Evolutionary conservation across 2,113 vertebrate genomes (phyloP), one percentile per base, ranked within the genome.

Genomic region (Leiothrix lutea): DNA sequence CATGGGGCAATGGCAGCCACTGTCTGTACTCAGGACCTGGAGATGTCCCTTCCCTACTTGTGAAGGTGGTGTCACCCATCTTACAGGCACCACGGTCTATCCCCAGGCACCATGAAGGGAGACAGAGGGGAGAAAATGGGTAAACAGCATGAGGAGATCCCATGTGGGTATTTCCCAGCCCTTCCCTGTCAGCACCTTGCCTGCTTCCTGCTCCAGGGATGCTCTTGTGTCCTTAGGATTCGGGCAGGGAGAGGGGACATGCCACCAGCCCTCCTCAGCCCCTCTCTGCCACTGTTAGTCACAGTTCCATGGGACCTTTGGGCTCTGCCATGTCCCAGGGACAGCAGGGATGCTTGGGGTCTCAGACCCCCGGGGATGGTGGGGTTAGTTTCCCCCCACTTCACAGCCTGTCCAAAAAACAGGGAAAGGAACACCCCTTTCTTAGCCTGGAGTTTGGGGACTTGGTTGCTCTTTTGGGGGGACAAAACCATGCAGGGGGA

Each of bases 391-490:
- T 22, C 24, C 16, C 23, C 11, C 22, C 40, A 18, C 14, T 70
- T 80, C 61, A 38, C 17, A 51, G 14, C 22, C 3, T 5, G 17
- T 25, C 64, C 25, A 9, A 2, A 80, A 66, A 80, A 1, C 14
- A 11, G 29, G 15, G 38, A 29, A 48, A 64, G 33, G 31, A 25
- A 23, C 53, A 48, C 4, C 19, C 5, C 65, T 73, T 54, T 57
- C 26, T 42, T 26, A 4, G 11, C 14, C 7, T 79, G 0, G 1
- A 42, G 4, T 56, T 1, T 1, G 2, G 42, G 38, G 14, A 5
- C 0, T 8, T 60, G 35, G 16, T 18, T 38, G 15, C 60, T 25
- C 15, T 73, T 80, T 80, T 24, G 24, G 16, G 56, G 45, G 14
- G 6, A 45, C 23, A 48, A 73, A 94, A 21, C 33, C 40, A 11